A percentile compares a stretch with the other conserved stretches of the same genome.
Evolutionary conservation across 2,113 vertebrate genomes (phyloP).

Genomic region (Fregata magnificens): DNA sequence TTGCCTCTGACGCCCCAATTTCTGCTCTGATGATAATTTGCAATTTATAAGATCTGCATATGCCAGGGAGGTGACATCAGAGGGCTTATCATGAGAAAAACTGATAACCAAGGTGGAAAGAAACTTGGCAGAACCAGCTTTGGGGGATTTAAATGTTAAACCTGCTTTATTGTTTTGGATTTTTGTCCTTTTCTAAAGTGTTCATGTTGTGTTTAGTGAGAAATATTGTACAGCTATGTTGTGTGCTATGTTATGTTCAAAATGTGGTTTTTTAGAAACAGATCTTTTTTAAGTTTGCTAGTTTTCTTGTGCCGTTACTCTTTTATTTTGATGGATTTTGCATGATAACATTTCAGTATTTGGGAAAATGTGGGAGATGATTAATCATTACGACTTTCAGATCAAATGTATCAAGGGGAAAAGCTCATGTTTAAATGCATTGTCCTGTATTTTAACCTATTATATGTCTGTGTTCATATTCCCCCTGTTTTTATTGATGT

Average conservation of each 20-base stretch:
- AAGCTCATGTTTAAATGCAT: conserved; percentile 31
- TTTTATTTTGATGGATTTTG: conserved; percentile 22
- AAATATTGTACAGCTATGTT: neutral
- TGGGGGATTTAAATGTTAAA: conserved; percentile 42
- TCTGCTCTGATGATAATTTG: neutral
- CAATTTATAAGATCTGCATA: neutral
- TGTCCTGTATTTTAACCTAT: conserved; percentile 63
- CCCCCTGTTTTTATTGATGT: neutral
- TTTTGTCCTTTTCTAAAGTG: neutral
- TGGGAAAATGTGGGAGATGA: neutral
- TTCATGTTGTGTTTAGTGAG: neutral
- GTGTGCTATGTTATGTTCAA: neutral
- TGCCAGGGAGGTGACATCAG: neutral
- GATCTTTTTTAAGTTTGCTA: neutral
- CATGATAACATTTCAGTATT: neutral
- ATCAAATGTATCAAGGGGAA: neutral
- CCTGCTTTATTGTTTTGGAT: neutral
- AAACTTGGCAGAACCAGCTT: neutral
- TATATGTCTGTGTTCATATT: conserved; percentile 48
- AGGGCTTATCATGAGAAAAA: neutral
- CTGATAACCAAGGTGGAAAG: neutral
- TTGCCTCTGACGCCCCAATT: neutral
- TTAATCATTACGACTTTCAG: neutral
- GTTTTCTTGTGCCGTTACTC: neutral
- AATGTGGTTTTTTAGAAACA: neutral